Base-by-base conservation (phyloP, 2,888 invertebrate species). In the Apomyelois bistriatella region DNA sequence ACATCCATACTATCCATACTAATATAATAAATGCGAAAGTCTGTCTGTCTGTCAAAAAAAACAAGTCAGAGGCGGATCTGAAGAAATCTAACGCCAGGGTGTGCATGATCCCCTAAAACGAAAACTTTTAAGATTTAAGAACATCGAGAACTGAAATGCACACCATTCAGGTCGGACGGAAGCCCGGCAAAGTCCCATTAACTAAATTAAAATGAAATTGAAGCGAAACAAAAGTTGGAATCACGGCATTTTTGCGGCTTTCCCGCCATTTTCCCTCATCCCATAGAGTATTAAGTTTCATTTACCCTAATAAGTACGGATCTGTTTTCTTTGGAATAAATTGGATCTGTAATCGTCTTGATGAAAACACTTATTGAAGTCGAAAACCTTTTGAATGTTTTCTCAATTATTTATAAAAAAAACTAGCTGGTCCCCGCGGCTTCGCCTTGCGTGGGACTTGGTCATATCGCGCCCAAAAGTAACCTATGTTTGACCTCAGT, bases 211-310 rank as follows among this genome's bases (percentile, higher is more conserved):
- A 48, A 48, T n/a, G 37, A 37, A 22, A 48, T 48, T 48, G 48
- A 13, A 48, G 37, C 37, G 48, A 48, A 48, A 48, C 48, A 48
- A 48, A 48, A 48, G 48, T 48, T 37, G n/a, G 48, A 48, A 48
- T 48, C 48, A 37, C 22, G 48, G 32, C 10, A 46, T 46, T 46
- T 46, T 48, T 48, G 48, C 17, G 48, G 36, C 22, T 22, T 36
- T 36, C 22, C 43, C 37, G 37, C 48, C 36, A 36, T 37, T 48
- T 36, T 17, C 22, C n/a, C n/a, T 22, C 37, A 13, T 12, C 37
- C 30, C n/a, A n/a, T n/a, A 15, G 37, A 17, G 37, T 36, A 48
- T 48, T 22, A 28, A 36, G 37, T 48, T 48, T 37, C 48, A 37
- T 48, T 48, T 37, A 37, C 48, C 37, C 9, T 13, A 36, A 36